Percentiles rank a stretch among this genome's conserved stretches.
Evolutionary conservation across 2,797 vertebrate genomes (phyloP).

Genomic region (Xiphophorus birchmanni): DNA sequence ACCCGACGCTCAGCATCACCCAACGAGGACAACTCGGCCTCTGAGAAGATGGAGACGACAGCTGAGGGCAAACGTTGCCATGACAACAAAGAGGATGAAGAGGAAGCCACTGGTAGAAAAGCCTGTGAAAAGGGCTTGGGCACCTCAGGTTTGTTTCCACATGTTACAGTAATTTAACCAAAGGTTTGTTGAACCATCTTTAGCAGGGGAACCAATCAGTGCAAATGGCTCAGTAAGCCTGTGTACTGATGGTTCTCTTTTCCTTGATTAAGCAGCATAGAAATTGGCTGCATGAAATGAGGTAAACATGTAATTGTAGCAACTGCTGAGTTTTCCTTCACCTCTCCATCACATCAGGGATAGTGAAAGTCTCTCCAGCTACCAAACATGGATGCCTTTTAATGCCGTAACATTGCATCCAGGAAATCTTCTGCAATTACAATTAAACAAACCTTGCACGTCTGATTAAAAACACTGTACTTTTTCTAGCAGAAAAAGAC

Average conservation of each 20-base stretch:
- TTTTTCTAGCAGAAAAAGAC: not conserved
- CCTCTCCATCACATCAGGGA: not conserved
- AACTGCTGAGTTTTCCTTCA: not conserved
- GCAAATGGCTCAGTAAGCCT: not conserved
- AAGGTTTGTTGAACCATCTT: not conserved
- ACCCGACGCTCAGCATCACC: slow-evolving; percentile 7
- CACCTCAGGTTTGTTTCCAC: slow-evolving; percentile 50
- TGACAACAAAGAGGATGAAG: not conserved
- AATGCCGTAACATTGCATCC: not conserved
- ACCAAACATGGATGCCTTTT: not conserved
- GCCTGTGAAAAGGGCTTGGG: slow-evolving; percentile 26
- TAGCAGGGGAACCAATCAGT: not conserved
- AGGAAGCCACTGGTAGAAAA: slow-evolving; percentile 48
- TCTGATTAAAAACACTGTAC: not conserved
- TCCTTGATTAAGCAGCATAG: not conserved
- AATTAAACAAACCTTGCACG: not conserved
- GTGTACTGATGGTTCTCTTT: not conserved
- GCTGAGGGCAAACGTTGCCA: not conserved
- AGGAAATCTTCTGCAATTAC: not conserved
- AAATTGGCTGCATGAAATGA: not conserved
- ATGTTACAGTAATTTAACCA: not conserved
- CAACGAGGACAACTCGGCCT: fast-evolving
- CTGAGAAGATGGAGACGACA: not conserved
- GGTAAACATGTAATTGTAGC: not conserved
- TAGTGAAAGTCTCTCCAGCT: not conserved